Conservation (phyloP, 2,113 vertebrate genomes). For the Trogon surrucura region DNA sequence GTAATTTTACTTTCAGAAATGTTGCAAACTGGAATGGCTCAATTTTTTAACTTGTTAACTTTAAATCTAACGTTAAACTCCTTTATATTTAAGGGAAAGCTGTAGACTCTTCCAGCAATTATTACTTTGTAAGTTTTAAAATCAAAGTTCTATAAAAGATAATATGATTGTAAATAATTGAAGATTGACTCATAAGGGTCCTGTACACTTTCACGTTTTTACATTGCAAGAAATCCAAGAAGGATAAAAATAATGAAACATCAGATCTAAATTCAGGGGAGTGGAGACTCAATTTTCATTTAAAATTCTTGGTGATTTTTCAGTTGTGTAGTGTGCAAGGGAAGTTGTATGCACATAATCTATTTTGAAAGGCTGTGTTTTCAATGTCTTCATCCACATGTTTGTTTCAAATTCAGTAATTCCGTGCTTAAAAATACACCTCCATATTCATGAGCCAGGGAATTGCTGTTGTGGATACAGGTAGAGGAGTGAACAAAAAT, state of each 20-base stretch:
- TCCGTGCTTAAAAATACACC: neutral
- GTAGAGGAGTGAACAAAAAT: neutral
- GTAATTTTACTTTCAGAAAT: neutral
- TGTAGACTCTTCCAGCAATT: neutral
- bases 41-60: neutral
- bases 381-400: neutral
- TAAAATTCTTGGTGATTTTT: neutral
- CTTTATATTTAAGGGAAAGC: neutral
- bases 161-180: neutral
- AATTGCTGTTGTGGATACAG: neutral
- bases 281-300: neutral
- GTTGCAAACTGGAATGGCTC: neutral
- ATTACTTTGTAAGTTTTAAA: neutral
- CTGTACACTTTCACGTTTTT: neutral
- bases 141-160: neutral
- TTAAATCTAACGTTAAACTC: neutral
- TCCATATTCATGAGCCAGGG: fast-evolving
- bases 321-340: neutral
- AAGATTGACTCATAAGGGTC: neutral
- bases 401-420: neutral
- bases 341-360: neutral
- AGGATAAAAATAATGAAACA: neutral
- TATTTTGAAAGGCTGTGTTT: neutral
- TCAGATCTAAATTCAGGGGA: neutral
- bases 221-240: neutral